Evolutionary conservation across 1,140 invertebrate genomes (phyloP).

Genomic region (Lanistes nyassanus): DNA sequence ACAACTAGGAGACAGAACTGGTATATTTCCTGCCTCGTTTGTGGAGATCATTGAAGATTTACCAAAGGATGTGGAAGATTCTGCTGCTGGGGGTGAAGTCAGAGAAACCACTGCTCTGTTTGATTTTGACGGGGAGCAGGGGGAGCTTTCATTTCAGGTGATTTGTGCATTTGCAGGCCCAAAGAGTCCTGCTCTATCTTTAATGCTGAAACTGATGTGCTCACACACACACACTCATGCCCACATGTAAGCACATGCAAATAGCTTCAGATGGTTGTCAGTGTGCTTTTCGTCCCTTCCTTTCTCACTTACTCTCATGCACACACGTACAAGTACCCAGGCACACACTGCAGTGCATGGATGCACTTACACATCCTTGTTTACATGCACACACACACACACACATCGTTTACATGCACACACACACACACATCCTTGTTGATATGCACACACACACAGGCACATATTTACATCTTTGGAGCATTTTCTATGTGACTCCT

Average conservation of each 20-base stretch:
- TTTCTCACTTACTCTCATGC: not conserved
- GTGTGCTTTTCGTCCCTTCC: not conserved
- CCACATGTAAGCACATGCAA: not conserved
- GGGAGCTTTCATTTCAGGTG: constrained; percentile 68
- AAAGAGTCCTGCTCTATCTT: not conserved
- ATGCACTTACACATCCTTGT: no score
- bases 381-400: no score
- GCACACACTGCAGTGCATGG: no score
- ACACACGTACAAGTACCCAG: not conserved
- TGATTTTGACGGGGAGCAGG: constrained; percentile 73
- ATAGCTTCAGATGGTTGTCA: not conserved
- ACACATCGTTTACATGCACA: not conserved
- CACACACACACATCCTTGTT: not conserved
- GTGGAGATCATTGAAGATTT: constrained; percentile 70
- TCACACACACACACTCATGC: not conserved
- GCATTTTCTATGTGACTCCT: not conserved
- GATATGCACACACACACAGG: not conserved
- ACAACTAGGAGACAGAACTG: constrained; percentile 74
- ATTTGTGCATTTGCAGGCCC: not conserved
- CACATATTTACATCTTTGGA: not conserved
- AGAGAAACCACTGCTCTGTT: constrained; percentile 68
- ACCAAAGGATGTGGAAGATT: constrained; percentile 22
- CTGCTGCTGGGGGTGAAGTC: not conserved
- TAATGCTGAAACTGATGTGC: not conserved
- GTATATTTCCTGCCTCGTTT: constrained; percentile 86